Conservation (phyloP, 2,797 vertebrate genomes). For the Hirundo rustica region DNA sequence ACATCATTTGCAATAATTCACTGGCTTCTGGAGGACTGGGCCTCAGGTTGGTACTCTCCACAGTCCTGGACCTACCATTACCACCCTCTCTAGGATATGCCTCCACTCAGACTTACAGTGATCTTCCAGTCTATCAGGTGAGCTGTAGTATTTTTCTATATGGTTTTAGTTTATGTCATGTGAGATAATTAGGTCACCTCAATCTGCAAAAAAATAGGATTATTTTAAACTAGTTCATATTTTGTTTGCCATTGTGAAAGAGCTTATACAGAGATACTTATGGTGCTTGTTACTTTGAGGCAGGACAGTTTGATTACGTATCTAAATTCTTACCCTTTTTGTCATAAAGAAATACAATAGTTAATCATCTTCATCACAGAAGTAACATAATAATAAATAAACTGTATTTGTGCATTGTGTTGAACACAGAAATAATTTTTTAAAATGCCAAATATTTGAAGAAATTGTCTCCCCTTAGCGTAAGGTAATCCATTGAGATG, state of each 20-base stretch:
- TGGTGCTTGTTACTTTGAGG: background rate
- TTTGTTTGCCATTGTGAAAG: background rate
- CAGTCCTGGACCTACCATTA: background rate
- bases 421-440: background rate
- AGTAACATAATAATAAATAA: background rate
- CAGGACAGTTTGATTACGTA: background rate
- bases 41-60: background rate
- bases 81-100: background rate
- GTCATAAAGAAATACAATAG: background rate
- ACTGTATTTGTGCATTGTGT: background rate
- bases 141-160: background rate
- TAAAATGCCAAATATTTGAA: background rate
- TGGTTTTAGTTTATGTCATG: background rate
- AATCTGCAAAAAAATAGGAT: background rate
- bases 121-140: constrained; percentile 15
- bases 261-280: background rate
- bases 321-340: background rate
- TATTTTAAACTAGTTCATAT: background rate
- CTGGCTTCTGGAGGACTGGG: background rate
- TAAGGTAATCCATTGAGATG: background rate
- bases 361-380: background rate
- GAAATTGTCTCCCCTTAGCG: background rate
- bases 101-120: background rate
- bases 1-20: background rate
- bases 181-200: background rate